Conservation (phyloP, 2,888 invertebrate genomes). For the Altica lythri region DNA sequence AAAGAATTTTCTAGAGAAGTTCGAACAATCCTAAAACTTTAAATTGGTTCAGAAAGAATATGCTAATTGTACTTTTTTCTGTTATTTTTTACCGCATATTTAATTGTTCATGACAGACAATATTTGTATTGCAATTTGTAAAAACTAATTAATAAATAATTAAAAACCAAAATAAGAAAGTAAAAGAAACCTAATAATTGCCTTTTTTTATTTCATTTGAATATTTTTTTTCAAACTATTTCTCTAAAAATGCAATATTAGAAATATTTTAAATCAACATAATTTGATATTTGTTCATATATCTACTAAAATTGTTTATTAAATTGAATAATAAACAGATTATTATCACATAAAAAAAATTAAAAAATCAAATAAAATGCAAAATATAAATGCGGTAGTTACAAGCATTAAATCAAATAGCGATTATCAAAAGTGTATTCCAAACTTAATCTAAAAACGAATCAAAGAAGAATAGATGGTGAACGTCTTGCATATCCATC, state of each 20-base stretch:
- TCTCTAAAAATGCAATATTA: background rate
- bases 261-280: too few species aligned
- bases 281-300: too few species aligned
- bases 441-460: conserved; percentile 24
- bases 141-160: too few species aligned
- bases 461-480: too few species aligned
- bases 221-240: background rate
- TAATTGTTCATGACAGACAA: too few species aligned
- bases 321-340: conserved; percentile 2
- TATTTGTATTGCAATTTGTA: too few species aligned
- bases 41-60: background rate
- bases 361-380: conserved; percentile 30
- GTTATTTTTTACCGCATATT: too few species aligned
- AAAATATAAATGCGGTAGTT: conserved; percentile 34
- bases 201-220: background rate
- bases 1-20: conserved; percentile 3
- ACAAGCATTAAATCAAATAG: conserved; percentile 21
- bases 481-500: background rate
- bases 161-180: too few species aligned
- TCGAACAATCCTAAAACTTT: conserved; percentile 11
- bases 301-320: too few species aligned
- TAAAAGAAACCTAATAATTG: too few species aligned
- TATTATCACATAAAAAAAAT: conserved; percentile 4
- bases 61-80: background rate
- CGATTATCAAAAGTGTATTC: conserved; percentile 18